Percentiles rank a stretch among this genome's conserved stretches.
Evolutionary conservation across 2,888 invertebrate genomes (phyloP).

Genomic region (Isotomurus palustris): DNA sequence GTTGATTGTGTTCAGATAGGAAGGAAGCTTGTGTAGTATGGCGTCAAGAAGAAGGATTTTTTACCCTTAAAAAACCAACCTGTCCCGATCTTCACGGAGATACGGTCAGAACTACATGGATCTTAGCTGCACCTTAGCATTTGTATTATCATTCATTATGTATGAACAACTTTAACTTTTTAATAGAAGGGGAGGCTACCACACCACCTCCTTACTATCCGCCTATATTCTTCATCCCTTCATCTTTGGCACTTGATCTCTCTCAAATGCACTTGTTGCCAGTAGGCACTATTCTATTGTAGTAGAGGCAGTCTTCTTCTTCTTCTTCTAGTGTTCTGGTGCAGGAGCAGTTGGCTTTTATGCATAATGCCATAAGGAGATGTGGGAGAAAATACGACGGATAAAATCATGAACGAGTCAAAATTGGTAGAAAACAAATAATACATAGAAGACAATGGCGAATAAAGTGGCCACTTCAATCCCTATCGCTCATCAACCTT

Average conservation of each 20-base stretch:
- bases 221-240: background rate
- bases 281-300: background rate
- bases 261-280: background rate
- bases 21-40: constrained; percentile 12
- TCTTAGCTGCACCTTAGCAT: constrained; percentile 19
- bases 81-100: constrained; percentile 30
- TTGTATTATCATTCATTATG: no score
- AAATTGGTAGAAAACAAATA: background rate
- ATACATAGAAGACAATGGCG: constrained; percentile 21
- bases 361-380: no score
- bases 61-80: constrained; percentile 27
- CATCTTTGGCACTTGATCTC: background rate
- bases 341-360: no score
- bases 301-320: no score
- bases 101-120: constrained; percentile 21
- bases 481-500: constrained; percentile 12
- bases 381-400: background rate
- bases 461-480: constrained; percentile 37
- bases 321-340: no score
- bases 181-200: no score
- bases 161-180: no score
- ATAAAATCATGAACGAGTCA: background rate
- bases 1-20: constrained; percentile 21
- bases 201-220: constrained; percentile 12
- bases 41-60: constrained; percentile 23